Evolutionary conservation across 2,797 vertebrate species (phyloP).

Genomic region (Chaetodon trifasciatus): DNA sequence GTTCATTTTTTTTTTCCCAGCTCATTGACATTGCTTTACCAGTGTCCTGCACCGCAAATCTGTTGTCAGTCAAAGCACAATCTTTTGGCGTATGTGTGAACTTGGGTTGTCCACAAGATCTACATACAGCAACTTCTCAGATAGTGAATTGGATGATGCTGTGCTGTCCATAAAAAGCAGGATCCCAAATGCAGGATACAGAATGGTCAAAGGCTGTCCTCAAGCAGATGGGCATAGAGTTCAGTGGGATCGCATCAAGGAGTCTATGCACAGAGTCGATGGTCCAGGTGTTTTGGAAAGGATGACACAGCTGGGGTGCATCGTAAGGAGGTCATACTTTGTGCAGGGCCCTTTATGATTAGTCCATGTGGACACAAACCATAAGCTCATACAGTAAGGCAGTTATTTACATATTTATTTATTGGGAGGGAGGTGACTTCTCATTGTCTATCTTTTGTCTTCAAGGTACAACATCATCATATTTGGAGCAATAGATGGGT

Average conservation of each 20-base stretch:
- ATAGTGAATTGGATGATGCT: constrained; percentile 42
- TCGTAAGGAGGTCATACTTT: constrained; percentile 47
- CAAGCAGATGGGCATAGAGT: constrained; percentile 34
- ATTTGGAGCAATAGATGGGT: constrained; percentile 49
- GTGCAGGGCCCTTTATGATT: constrained; percentile 45
- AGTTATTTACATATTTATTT: neutral
- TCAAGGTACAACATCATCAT: constrained; percentile 45
- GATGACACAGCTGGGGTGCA: constrained; percentile 46
- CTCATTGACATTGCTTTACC: constrained; percentile 13
- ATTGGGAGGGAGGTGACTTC: neutral
- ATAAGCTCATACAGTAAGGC: constrained; percentile 47
- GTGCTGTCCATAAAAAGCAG: constrained; percentile 39
- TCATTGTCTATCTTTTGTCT: constrained; percentile 17
- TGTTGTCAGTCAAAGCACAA: constrained; percentile 23
- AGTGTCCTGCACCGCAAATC: constrained; percentile 18
- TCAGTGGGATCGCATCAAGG: constrained; percentile 41
- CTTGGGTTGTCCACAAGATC: constrained; percentile 40
- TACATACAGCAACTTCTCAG: constrained; percentile 35
- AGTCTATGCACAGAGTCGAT: constrained; percentile 55
- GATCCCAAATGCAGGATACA: constrained; percentile 44
- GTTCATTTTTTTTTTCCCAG: constrained; percentile 6
- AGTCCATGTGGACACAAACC: constrained; percentile 59
- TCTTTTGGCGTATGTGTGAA: constrained; percentile 42
- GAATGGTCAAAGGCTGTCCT: constrained; percentile 47
- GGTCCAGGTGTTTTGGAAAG: constrained; percentile 42